These are phyloP conservation scores for Spilarctia lutea DNA, from an alignment of 2,888 invertebrate species.

Conservation along the genomic window DNA sequence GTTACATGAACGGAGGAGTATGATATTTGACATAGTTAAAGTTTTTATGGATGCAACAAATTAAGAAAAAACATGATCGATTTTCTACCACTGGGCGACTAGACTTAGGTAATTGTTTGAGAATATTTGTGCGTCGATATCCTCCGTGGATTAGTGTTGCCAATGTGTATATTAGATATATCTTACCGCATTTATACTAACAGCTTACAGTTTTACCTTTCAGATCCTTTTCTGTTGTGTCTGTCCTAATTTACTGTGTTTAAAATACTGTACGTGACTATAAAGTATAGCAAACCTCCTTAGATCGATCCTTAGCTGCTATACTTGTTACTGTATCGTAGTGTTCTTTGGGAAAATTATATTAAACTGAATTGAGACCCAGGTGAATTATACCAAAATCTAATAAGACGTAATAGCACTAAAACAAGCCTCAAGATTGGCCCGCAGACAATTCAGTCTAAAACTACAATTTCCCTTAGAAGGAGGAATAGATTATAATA, in stretches of 20 bases:
- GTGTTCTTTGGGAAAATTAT: neutral
- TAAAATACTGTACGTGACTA: neutral
- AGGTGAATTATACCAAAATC: neutral
- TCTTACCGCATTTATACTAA: neutral
- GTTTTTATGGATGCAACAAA: too few relatives aligned
- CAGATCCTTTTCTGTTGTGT: neutral
- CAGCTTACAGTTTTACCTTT: neutral
- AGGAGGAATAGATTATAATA: neutral
- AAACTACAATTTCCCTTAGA: neutral
- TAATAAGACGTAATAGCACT: neutral
- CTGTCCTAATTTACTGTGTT: neutral
- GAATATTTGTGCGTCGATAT: neutral
- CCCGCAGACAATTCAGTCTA: neutral
- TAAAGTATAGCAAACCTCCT: neutral
- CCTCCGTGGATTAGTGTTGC: neutral
- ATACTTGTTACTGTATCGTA: neutral
- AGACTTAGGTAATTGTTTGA: neutral
- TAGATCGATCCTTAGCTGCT: neutral
- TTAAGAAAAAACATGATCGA: too few relatives aligned
- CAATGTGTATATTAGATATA: neutral
- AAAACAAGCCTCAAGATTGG: neutral
- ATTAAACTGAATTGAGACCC: neutral
- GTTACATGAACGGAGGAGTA: too few relatives aligned
- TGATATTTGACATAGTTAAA: too few relatives aligned
- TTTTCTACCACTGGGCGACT: too few relatives aligned